phyloP scores from a whole-genome alignment of 1,140 invertebrate genomes.

The Antheraea mylitta region DNA sequence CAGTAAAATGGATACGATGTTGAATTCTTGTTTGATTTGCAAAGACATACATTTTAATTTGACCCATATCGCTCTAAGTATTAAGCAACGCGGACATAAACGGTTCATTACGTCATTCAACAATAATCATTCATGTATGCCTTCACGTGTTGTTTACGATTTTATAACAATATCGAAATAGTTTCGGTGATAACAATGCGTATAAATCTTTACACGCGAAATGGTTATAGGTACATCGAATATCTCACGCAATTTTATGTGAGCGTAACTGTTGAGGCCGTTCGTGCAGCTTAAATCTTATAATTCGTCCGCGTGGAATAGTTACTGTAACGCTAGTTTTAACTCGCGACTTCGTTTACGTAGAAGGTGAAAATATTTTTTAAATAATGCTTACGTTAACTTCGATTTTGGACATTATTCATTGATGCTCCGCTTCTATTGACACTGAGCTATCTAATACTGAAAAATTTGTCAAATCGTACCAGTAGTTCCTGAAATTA shows the following conservation, averaged over 20 bases:
- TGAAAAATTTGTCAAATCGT: no score
- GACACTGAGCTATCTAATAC: no score
- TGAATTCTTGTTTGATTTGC: neutral
- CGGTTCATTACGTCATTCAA: neutral
- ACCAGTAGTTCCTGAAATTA: no score
- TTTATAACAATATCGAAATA: constrained; percentile 11
- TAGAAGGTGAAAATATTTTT: no score
- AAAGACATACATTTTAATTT: neutral
- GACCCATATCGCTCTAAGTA: neutral
- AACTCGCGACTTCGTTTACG: no score
- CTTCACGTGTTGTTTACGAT: neutral
- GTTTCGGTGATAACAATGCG: constrained; percentile 22
- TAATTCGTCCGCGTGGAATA: neutral
- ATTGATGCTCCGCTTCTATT: no score
- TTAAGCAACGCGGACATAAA: constrained; percentile 7
- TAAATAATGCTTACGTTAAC: no score
- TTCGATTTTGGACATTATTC: no score
- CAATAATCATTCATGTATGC: constrained; percentile 1
- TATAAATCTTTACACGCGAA: constrained; percentile 26
- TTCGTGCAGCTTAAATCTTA: neutral
- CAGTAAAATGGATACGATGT: neutral
- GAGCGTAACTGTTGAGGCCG: constrained; percentile 1
- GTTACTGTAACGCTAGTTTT: no score
- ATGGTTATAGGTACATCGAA: constrained; percentile 12
- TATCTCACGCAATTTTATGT: constrained; percentile 23